These are phyloP conservation scores for Platyrinchus mystaceus DNA, from an alignment of 2,797 vertebrate species.

Conservation along the genomic window DNA sequence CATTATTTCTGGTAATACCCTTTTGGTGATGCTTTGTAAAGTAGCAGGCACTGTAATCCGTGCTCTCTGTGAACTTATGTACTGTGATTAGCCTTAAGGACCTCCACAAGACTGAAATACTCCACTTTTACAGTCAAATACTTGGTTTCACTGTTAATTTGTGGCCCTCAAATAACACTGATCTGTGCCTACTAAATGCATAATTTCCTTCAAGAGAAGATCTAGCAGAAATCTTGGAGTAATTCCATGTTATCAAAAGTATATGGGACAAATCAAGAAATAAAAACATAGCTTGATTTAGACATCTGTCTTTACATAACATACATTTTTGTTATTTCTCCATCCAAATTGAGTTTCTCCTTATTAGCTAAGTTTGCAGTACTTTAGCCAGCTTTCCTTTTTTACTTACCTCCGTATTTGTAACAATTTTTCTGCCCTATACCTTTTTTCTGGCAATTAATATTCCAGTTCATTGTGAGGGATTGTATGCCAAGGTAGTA, in stretches of 20 bases:
- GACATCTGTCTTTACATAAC: neutral
- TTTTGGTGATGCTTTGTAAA: neutral
- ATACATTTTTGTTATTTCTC: neutral
- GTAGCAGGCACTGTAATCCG: neutral
- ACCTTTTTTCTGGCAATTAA: neutral
- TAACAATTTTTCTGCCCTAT: neutral
- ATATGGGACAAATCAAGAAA: neutral
- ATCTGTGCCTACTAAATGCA: neutral
- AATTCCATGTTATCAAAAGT: neutral
- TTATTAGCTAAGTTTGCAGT: neutral
- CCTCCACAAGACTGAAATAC: neutral
- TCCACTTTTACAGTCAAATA: neutral
- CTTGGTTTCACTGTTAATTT: neutral
- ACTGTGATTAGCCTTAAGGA: rapidly evolving
- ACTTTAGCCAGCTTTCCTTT: neutral
- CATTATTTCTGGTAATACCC: neutral
- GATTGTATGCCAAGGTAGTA: neutral
- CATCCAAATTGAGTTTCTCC: neutral
- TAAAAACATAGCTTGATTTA: neutral
- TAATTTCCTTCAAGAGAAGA: neutral
- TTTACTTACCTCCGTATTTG: neutral
- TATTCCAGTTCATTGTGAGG: neutral
- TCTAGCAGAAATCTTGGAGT: neutral
- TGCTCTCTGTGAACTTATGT: neutral
- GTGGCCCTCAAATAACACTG: neutral